Base-by-base conservation (phyloP, 1,140 invertebrate species). In the Trachelipus rathkii region DNA sequence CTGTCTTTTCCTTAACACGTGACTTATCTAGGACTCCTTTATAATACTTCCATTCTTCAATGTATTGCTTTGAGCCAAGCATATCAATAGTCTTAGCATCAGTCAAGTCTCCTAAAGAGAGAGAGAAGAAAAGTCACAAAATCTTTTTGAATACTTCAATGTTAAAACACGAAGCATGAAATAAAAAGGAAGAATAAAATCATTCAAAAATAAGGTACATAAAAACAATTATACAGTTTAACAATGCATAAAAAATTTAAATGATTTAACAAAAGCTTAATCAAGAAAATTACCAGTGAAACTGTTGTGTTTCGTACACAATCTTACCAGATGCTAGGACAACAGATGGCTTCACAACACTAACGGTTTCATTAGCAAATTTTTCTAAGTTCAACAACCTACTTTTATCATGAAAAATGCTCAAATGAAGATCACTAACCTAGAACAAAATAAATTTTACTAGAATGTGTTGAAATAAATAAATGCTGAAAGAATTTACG, bases 21-120 rank as follows among this genome's bases (percentile, higher is more conserved):
- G 89, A 90, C 78, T 91, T 88, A 53, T 89, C 87, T 43, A 96
- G 86, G 78, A 92, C 87, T 82, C 90, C 87, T 78, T 89, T 86
- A 84, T 97, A 97, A 81, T 89, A 87, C 77, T 90, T 83, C 95
- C 95, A 97, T 87, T 97, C 95, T 82, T 90, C 88, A 82, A 91
- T 85, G 82, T 90, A 90, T 86, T 97, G 95, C 44, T 88, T 88
- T 24, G 94, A 96, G 9, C 93, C 93, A 82, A 94, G 89, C 81
- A 89, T 89, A 84, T 95, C 90, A 80, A 84, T 85, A 24, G 89
- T 89, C 87, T 95, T 95, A 1, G 93, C 93, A 90, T 97, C 95
- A 33, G 94, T 95, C 73, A 97, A 86, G 85, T 97, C 95, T 73
- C 95, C 91, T 90, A 77, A 60, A 60, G 19, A 60, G 11, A 60